phyloP scores from a whole-genome alignment of 2,113 vertebrate genomes.

The Sturnira hondurensis region DNA sequence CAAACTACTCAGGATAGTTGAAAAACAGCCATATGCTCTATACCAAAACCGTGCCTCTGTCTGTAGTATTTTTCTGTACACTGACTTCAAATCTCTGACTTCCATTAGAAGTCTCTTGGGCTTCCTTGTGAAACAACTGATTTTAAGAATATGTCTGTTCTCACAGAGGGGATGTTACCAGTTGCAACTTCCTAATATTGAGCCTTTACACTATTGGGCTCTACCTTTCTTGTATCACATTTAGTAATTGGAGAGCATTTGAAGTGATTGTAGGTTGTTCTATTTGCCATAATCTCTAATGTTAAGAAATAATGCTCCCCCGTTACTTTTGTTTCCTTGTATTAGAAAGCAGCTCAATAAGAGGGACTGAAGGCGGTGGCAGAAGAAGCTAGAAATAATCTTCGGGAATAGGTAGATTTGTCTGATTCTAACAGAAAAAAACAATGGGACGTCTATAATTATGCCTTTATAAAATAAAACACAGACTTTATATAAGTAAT shows the following conservation, averaged over 20 bases:
- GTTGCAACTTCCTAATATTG: not conserved
- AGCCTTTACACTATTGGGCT: not conserved
- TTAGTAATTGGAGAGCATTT: not conserved
- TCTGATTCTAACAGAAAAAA: slow-evolving; percentile 21
- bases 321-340: not conserved
- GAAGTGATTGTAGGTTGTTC: not conserved
- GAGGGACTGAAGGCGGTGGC: not conserved
- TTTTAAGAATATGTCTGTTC: not conserved
- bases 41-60: not conserved
- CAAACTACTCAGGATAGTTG: not conserved
- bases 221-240: not conserved
- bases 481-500: not conserved
- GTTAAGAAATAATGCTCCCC: not conserved
- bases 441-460: not conserved
- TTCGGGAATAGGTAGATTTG: not conserved
- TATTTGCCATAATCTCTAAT: not conserved
- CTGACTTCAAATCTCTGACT: not conserved
- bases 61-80: not conserved
- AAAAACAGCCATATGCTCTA: not conserved
- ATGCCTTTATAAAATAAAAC: not conserved
- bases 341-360: not conserved
- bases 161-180: not conserved
- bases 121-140: not conserved
- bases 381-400: not conserved
- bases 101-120: not conserved